Base-by-base conservation (phyloP, 2,113 vertebrate species). In the Bothrops jararaca region DNA sequence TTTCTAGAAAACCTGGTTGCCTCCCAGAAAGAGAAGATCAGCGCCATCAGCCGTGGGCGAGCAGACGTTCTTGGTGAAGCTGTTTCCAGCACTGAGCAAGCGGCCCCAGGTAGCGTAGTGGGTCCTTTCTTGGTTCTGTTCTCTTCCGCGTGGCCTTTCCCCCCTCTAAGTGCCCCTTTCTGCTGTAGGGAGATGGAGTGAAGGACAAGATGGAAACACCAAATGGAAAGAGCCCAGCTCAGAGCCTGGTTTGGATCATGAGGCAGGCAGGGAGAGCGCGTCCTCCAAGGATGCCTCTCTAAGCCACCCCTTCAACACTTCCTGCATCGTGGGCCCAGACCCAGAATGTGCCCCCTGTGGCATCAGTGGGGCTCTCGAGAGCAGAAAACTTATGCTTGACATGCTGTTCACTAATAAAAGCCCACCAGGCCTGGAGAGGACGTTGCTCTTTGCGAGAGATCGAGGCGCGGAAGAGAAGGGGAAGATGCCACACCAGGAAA, bases 1-100 rank as follows among this genome's bases (percentile, higher is more conserved):
- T 99, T 99, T 97, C 97, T 99, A 96, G 98, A 98, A 93, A 98
- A 96, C 94, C 97, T 99, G 93, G 99, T 98, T 0, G 98, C 97
- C 5, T 97, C 98, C 95, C 98, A 99, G 95, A 98, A 98, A 87
- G 98, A 98, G 96, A 98, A 97, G 96, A 97, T 97, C 93, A 96
- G 96, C 4, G 97, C 96, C 1, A 95, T 98, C 95, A 96, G 96
- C 91, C 97, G 97, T 90, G 98, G 96, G 57, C 96, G 97, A 92
- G 95, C 97, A 0, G 96, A 95, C 85, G 22, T 95, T 8, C 86
- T 96, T 22, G n/a, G 96, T 0, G 94, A 95, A 39, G 91, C 96
- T 24, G 89, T 54, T 0, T 50, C 85, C 0, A 96, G 97, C 54
- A 94, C 96, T 42, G 80, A 93, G 0, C 89, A 95, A 0, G 45